Evolutionary conservation across 2,797 vertebrate genomes (phyloP).

Genomic region (Lithobates pipiens): DNA sequence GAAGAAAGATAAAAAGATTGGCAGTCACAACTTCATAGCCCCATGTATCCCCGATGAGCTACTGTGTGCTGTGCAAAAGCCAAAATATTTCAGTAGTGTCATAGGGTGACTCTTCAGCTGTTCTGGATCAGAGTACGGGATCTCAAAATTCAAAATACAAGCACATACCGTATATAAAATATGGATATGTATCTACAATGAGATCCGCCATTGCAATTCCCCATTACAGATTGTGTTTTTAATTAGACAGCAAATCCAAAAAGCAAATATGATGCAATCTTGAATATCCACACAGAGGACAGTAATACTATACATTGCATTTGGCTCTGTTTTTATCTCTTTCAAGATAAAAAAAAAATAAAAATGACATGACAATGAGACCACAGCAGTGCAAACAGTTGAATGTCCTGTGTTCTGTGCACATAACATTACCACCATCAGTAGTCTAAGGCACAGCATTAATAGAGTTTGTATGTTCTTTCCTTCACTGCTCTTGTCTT

Average conservation of each 20-base stretch:
- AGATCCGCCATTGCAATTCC: constrained; percentile 66
- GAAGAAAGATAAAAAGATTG: constrained; percentile 38
- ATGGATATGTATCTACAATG: constrained; percentile 58
- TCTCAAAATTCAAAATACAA: constrained; percentile 76
- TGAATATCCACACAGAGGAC: constrained; percentile 63
- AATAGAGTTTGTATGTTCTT: constrained; percentile 56
- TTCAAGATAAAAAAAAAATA: constrained; percentile 30
- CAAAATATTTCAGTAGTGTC: constrained; percentile 85
- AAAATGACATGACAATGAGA: constrained; percentile 54
- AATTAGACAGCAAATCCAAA: constrained; percentile 65
- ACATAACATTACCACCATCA: constrained; percentile 27
- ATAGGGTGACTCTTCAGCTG: constrained; percentile 90
- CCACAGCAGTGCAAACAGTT: constrained; percentile 66
- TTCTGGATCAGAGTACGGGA: constrained; percentile 84
- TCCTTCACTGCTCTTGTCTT: constrained; percentile 39
- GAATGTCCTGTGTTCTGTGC: constrained; percentile 51
- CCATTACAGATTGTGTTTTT: constrained; percentile 66
- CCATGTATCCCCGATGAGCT: constrained; percentile 73
- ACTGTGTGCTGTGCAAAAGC: constrained; percentile 79
- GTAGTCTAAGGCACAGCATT: constrained; percentile 70
- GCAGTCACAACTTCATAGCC: constrained; percentile 73
- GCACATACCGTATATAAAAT: constrained; percentile 63
- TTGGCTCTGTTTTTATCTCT: constrained; percentile 73
- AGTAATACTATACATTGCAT: constrained; percentile 68
- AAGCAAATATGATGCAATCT: constrained; percentile 66